Percentiles rank a stretch among this genome's conserved stretches.
Conservation (phyloP, 2,888 invertebrate genomes). For the Andrena haemorrhoa region DNA sequence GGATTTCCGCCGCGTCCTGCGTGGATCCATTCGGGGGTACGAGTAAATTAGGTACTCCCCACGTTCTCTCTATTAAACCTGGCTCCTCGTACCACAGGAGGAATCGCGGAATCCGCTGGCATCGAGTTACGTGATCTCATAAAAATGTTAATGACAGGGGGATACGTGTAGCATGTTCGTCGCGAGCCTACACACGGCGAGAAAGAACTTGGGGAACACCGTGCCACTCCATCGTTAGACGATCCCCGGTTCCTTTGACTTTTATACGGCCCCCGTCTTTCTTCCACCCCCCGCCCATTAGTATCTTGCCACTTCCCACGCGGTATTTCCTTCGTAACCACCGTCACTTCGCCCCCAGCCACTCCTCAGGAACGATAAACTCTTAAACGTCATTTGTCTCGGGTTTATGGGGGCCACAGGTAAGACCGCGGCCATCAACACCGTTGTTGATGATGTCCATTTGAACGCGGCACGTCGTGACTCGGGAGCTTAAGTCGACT, state of each 20-base stretch:
- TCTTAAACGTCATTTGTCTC: conserved; percentile 76
- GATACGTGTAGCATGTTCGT: conserved; percentile 24
- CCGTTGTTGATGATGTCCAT: conserved; percentile 72
- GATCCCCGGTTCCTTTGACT: conserved; percentile 7
- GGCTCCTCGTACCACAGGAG: conserved; percentile 5
- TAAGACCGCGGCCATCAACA: conserved; percentile 75
- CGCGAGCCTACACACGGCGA: neutral
- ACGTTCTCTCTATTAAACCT: conserved; percentile 30
- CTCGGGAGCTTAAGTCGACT: conserved; percentile 48
- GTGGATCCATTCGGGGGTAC: neutral
- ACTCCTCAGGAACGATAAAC: conserved; percentile 56
- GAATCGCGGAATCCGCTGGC: conserved; percentile 29
- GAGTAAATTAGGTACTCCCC: conserved; percentile 27
- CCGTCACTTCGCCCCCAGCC: conserved; percentile 20
- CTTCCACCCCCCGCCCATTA: conserved; percentile 31
- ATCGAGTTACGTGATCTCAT: conserved; percentile 79
- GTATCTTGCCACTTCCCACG: conserved; percentile 41
- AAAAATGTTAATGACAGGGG: conserved; percentile 80
- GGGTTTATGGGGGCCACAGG: conserved; percentile 71
- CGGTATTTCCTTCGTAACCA: conserved; percentile 44
- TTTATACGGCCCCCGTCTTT: conserved; percentile 11
- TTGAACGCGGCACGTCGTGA: conserved; percentile 58
- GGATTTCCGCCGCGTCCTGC: neutral
- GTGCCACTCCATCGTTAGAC: conserved; percentile 41
- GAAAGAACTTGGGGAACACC: conserved; percentile 14